Evolutionary conservation across 2,888 invertebrate genomes (phyloP).

Genomic region (Fragum fragum): DNA sequence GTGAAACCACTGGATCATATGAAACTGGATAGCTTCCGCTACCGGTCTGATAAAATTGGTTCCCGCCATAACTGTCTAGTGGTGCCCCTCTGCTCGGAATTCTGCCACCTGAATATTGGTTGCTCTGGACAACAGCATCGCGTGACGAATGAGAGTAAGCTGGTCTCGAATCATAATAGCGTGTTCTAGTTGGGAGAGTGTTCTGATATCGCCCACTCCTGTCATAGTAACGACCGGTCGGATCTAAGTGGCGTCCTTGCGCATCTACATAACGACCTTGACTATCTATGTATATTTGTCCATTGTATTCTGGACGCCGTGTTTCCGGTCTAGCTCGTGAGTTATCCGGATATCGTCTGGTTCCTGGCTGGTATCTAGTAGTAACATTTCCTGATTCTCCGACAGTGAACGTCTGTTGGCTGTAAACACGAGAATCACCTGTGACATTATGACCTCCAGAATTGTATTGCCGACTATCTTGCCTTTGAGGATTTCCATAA

Average conservation of each 20-base stretch:
- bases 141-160: slow-evolving; percentile 7
- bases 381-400: neutral
- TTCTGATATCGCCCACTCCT: slow-evolving; percentile 45
- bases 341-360: neutral
- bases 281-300: slow-evolving; percentile 38
- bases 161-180: slow-evolving; percentile 18
- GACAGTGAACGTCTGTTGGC: neutral
- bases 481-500: neutral
- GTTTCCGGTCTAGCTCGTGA: slow-evolving; percentile 5
- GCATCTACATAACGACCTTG: slow-evolving; percentile 56
- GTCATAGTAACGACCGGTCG: slow-evolving; percentile 57
- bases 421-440: neutral
- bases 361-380: neutral
- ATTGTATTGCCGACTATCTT: too few species aligned
- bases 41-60: slow-evolving; percentile 49
- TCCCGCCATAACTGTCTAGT: slow-evolving; percentile 54
- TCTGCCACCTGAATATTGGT: neutral
- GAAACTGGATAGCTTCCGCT: slow-evolving; percentile 47
- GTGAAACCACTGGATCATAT: slow-evolving; percentile 56
- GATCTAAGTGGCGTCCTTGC: slow-evolving; percentile 53
- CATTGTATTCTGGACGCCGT: slow-evolving; percentile 46
- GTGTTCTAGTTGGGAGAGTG: slow-evolving; percentile 35
- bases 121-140: neutral
- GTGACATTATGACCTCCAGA: neutral
- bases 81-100: slow-evolving; percentile 21